Conservation (phyloP, 2,113 vertebrate genomes). For the Terrapene triunguis region DNA sequence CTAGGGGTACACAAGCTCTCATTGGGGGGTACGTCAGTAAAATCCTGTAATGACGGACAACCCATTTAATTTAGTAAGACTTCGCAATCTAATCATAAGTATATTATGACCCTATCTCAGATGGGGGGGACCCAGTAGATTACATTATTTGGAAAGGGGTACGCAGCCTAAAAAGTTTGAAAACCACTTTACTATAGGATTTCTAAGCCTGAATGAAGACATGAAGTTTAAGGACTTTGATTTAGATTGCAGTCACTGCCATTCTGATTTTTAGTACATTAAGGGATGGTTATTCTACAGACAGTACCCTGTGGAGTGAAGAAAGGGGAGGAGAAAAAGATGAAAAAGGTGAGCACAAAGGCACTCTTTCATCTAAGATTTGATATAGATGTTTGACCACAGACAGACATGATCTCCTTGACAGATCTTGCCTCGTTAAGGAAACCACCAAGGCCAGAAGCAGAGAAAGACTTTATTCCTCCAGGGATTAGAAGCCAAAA, state of each 20-base stretch:
- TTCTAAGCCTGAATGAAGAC: slow-evolving; percentile 10
- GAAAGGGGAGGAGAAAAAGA: not conserved
- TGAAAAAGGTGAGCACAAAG: not conserved
- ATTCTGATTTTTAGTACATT: not conserved
- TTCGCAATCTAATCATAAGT: no score
- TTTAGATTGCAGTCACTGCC: not conserved
- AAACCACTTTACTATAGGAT: not conserved
- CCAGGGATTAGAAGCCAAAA: slow-evolving; percentile 49
- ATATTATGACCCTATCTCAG: no score
- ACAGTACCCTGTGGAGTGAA: not conserved
- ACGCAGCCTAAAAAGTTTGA: no score
- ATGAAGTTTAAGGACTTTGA: not conserved
- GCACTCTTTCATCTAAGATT: not conserved
- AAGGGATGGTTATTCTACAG: not conserved
- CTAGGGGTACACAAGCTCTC: no score
- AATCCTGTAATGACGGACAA: no score
- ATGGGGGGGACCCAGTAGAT: no score
- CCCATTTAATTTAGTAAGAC: no score
- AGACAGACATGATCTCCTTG: not conserved
- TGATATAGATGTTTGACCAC: not conserved
- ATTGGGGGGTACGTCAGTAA: no score
- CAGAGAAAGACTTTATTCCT: slow-evolving; percentile 12
- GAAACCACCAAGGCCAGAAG: slow-evolving; percentile 5
- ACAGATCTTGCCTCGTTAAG: not conserved
- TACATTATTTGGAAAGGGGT: no score